These are phyloP conservation scores for Ceyx margarethae DNA, from an alignment of 2,113 vertebrate species.

Conservation along the genomic window DNA sequence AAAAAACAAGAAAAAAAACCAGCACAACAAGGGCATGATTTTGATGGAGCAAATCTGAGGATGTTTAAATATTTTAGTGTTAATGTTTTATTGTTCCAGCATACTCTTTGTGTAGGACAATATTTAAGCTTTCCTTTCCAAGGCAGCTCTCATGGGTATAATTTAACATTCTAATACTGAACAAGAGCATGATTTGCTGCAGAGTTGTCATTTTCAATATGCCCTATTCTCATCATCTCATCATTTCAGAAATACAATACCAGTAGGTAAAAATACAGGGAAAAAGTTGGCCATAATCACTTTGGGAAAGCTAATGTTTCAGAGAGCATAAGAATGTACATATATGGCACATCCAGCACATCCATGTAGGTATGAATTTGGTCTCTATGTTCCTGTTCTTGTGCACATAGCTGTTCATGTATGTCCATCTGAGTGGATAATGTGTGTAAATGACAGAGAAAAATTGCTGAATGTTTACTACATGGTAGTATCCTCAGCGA, in stretches of 20 bases:
- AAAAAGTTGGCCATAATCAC: not conserved
- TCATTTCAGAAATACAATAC: not conserved
- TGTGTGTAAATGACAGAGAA: not conserved
- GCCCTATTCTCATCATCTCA: not conserved
- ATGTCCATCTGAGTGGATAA: not conserved
- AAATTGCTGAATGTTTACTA: not conserved
- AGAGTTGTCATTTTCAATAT: not conserved
- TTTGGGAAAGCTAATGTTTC: not conserved
- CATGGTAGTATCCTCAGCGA: accelerated
- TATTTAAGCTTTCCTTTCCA: constrained; percentile 53
- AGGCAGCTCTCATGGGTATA: not conserved
- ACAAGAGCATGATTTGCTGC: constrained; percentile 1
- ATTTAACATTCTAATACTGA: not conserved
- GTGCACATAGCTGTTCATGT: not conserved
- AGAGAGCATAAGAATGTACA: not conserved
- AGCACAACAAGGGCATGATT: not conserved
- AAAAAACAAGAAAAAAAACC: too few species aligned
- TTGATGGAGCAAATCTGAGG: constrained; percentile 9
- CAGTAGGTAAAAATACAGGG: not conserved
- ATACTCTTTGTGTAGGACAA: not conserved
- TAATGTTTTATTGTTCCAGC: constrained; percentile 14
- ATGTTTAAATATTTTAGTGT: constrained; percentile 43
- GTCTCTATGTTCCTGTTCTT: not conserved
- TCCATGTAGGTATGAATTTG: not conserved
- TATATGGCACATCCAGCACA: not conserved